Percentiles rank a stretch among this genome's conserved stretches.
phyloP scores from a whole-genome alignment of 2,888 invertebrate species.

The Macrosiphum euphorbiae region DNA sequence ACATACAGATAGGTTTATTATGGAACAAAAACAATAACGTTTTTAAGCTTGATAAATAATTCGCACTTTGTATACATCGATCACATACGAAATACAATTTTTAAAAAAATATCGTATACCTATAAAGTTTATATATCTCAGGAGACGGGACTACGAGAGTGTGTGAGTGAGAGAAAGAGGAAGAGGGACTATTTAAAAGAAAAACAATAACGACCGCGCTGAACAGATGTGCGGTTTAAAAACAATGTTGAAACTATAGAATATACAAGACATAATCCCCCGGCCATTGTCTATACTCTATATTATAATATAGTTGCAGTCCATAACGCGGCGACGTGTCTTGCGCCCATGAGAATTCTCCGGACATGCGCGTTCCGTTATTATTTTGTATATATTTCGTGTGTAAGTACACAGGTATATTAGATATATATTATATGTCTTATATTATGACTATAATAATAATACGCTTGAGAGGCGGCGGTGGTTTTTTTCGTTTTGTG shows the following conservation, averaged over 20 bases:
- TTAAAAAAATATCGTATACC: not conserved
- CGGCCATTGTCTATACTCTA: conserved; percentile 42
- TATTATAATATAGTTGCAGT: not conserved
- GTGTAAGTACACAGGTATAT: not conserved
- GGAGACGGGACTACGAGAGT: not conserved
- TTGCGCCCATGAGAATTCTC: conserved; percentile 46
- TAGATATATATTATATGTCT: not conserved
- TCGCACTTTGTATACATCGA: not conserved
- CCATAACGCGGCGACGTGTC: not conserved
- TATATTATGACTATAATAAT: not conserved
- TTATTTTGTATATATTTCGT: not conserved
- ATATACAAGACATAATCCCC: conserved; percentile 30
- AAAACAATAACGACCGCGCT: conserved; percentile 12
- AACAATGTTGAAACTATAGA: conserved; percentile 26
- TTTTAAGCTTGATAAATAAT: conserved; percentile 33
- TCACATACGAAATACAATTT: not conserved
- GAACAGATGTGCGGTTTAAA: conserved; percentile 3
- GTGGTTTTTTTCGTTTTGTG: not conserved
- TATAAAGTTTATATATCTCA: not conserved
- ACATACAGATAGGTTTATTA: not conserved
- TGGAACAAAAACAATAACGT: conserved; percentile 1
- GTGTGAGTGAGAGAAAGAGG: not conserved
- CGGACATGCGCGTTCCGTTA: conserved; percentile 55
- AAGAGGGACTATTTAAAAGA: not conserved
- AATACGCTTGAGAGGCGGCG: conserved; percentile 30